These are phyloP conservation scores for Pygocentrus nattereri DNA, from an alignment of 2,797 vertebrate genomes.

Conservation along the genomic window DNA sequence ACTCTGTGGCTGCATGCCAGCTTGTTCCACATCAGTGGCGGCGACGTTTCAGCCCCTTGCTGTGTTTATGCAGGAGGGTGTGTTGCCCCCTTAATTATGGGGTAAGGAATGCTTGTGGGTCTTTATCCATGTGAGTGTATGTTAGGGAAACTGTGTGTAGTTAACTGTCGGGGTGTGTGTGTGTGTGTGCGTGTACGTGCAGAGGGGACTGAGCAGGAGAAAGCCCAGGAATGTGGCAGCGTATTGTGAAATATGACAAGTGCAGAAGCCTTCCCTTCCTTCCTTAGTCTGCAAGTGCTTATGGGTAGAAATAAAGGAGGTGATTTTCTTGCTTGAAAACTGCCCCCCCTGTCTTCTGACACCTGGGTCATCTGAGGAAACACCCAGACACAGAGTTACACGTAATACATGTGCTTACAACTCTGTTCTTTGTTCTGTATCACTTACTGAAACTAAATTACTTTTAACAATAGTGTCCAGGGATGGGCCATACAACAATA, in stretches of 20 bases:
- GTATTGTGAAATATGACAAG: slow-evolving; percentile 70
- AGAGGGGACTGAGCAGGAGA: slow-evolving; percentile 21
- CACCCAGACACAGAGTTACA: neutral
- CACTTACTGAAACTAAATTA: no score
- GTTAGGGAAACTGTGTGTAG: neutral
- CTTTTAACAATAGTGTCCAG: no score
- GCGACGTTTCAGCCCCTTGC: neutral
- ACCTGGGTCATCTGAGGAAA: slow-evolving; percentile 21
- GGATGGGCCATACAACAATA: no score
- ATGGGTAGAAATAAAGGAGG: slow-evolving; percentile 33
- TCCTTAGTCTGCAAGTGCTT: slow-evolving; percentile 37
- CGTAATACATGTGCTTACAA: neutral
- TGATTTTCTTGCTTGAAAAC: neutral
- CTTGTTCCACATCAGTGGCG: neutral
- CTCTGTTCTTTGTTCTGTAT: neutral
- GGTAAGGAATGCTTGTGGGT: slow-evolving; percentile 5
- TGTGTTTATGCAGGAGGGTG: neutral
- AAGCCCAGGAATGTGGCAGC: slow-evolving; percentile 59
- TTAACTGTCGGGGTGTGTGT: neutral
- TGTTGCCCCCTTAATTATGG: neutral
- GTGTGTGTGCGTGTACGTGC: slow-evolving; percentile 36
- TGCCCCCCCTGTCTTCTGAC: neutral
- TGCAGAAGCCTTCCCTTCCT: slow-evolving; percentile 56
- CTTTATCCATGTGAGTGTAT: neutral
- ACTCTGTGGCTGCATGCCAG: slow-evolving; percentile 6